Evolutionary conservation across 2,888 invertebrate species (phyloP), one percentile per base, ranked within the genome.

Genomic region (Oscheius onirici): DNA sequence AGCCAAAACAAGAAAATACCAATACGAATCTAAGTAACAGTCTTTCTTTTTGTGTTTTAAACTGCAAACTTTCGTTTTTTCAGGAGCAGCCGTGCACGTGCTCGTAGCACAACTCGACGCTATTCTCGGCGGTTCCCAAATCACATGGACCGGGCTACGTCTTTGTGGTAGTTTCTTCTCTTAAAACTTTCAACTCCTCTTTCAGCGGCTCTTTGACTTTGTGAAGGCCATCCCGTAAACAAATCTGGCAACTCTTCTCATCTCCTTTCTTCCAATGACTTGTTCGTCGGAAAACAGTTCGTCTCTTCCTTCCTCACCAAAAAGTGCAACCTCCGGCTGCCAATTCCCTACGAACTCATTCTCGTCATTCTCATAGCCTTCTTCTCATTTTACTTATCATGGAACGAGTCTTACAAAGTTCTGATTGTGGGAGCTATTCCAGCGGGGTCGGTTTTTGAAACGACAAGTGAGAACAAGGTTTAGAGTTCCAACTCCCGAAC

Each of bases 141-240:
- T 84, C 85, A 78, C 81, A 80, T 72, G 90, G 90, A 13, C 82
- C 88, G 6, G 87, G 90, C 49, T 89, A 89, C 75, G 79, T 90
- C 22, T 82, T 89, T 43, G 60, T 58, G 54, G 66, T 52, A n/a
- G n/a, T n/a, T 17, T 24, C 22, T 22, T 28, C 17, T 24, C 28
- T 51, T 6, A 5, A 28, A n/a, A n/a, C n/a, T 61, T 44, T 28
- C 34, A 26, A 6, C n/a, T 40, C 15, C n/a, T 13, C 3, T 20
- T 91, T 76, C 88, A 89, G 70, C 89, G 80, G 17, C 57, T 83
- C 6, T 91, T 79, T 88, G 93, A 74, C 84, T 89, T 1, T 81
- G 90, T 15, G 89, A 92, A 3, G 93, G 94, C 88, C 87, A 90
- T 79, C 91, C 91, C 0, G 92, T 93, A 0, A 17, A 60, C 76